Evolutionary conservation across 2,797 vertebrate genomes (phyloP).

Genomic region (Poecilia velifera): DNA sequence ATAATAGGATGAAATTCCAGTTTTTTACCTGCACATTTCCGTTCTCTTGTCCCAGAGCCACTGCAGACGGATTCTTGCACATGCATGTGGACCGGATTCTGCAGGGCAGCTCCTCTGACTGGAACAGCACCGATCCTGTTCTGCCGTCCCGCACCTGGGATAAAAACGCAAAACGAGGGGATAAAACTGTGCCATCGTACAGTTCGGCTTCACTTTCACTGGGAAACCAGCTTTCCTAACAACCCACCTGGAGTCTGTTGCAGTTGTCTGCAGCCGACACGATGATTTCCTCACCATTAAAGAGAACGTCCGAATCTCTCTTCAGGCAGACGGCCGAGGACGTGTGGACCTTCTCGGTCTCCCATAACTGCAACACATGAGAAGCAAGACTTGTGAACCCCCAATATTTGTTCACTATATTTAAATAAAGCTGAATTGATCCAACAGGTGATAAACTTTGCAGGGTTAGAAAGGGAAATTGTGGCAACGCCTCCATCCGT

Average conservation of each 20-base stretch:
- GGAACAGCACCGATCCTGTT: slow-evolving; percentile 80
- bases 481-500: no score
- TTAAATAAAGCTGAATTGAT: neutral
- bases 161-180: slow-evolving; percentile 17
- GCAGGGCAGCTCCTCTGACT: slow-evolving; percentile 81
- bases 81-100: slow-evolving; percentile 88
- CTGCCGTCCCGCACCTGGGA: slow-evolving; percentile 85
- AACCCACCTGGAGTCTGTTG: slow-evolving; percentile 88
- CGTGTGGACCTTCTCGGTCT: slow-evolving; percentile 91
- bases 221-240: neutral
- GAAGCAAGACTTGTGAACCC: slow-evolving; percentile 1
- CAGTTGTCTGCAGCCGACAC: slow-evolving; percentile 89
- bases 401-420: neutral
- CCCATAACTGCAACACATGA: slow-evolving; percentile 86
- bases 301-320: slow-evolving; percentile 89
- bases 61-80: slow-evolving; percentile 74
- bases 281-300: slow-evolving; percentile 78
- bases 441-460: neutral
- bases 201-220: neutral
- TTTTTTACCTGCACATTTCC: slow-evolving; percentile 83
- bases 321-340: slow-evolving; percentile 88
- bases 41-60: slow-evolving; percentile 84
- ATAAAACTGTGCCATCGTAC: neutral
- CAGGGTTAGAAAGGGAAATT: neutral
- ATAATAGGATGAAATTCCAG: neutral